Evolutionary conservation across 37 sponge, comb jelly and placozoan species (phyloP).

Genomic region (Dysidea cf. avara): DNA sequence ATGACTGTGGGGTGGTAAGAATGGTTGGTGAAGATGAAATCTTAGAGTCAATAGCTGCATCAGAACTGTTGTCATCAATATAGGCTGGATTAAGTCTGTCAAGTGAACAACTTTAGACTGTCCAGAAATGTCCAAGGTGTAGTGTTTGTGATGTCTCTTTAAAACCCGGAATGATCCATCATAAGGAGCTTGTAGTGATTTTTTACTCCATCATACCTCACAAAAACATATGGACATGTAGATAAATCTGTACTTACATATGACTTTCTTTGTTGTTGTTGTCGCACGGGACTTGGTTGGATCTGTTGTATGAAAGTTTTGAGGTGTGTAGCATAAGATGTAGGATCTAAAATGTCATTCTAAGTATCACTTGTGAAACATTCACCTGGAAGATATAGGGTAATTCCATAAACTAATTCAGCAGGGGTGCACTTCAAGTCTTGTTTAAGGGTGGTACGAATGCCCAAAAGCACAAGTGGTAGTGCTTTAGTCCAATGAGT

Average conservation of each 20-base stretch:
- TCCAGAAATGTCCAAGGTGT: too few relatives aligned
- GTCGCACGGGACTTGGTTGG: neutral
- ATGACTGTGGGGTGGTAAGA: too few relatives aligned
- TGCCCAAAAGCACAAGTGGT: constrained; percentile 19
- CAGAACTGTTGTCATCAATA: too few relatives aligned
- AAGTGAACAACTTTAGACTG: too few relatives aligned
- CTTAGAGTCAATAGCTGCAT: too few relatives aligned
- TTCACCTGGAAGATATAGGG: constrained; percentile 24
- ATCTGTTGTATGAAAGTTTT: constrained; percentile 7
- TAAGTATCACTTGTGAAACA: neutral
- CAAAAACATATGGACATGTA: too few relatives aligned
- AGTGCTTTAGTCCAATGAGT: constrained; percentile 11
- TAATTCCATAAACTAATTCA: constrained; percentile 23
- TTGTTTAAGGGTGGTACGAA: constrained; percentile 15
- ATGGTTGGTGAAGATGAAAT: too few relatives aligned
- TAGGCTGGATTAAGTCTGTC: too few relatives aligned
- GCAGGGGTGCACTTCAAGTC: constrained; percentile 30
- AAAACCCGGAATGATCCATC: too few relatives aligned
- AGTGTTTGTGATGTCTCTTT: too few relatives aligned
- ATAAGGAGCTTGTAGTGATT: too few relatives aligned
- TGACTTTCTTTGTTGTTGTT: constrained; percentile 1
- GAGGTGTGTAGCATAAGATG: constrained; percentile 13
- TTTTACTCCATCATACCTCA: too few relatives aligned
- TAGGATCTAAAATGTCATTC: constrained; percentile 10
- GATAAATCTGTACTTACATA: constrained; percentile 6